phyloP scores from a whole-genome alignment of 2,888 invertebrate species.

The Tipula vernalis region DNA sequence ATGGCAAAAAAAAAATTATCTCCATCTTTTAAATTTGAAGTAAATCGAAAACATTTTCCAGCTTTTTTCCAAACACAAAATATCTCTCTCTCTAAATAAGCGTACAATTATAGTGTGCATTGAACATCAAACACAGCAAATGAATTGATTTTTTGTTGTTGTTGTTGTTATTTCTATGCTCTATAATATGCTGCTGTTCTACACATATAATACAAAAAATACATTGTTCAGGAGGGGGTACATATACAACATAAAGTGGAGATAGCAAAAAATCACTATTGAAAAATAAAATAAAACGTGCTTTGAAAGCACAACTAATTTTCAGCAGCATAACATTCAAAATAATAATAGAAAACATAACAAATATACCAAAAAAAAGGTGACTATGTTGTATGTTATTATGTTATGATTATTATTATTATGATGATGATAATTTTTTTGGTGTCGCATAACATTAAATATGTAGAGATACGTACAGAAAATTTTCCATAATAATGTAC shows the following conservation, averaged over 20 bases:
- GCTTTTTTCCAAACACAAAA: not conserved
- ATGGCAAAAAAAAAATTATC: not conserved
- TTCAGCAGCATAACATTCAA: not conserved
- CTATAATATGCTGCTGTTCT: not conserved
- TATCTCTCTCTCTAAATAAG: not conserved
- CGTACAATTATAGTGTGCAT: not conserved
- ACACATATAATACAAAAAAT: not conserved
- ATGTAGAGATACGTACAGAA: not conserved
- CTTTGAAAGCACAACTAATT: not conserved
- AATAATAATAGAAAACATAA: not conserved
- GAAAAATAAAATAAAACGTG: constrained; percentile 4
- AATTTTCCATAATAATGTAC: not conserved
- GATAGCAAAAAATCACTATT: not conserved
- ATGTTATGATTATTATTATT: not conserved
- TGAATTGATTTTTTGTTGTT: not conserved
- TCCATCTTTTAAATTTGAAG: not conserved
- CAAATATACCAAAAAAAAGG: not conserved
- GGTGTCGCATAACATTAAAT: not conserved
- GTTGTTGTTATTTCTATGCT: not conserved
- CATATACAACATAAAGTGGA: not conserved
- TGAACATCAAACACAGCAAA: not conserved
- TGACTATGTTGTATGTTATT: not conserved
- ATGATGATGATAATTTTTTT: not conserved
- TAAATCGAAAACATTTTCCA: not conserved
- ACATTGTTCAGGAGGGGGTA: not conserved